Base-by-base conservation (phyloP, 2,797 vertebrate genomes). In the Gephyroberyx darwinii region DNA sequence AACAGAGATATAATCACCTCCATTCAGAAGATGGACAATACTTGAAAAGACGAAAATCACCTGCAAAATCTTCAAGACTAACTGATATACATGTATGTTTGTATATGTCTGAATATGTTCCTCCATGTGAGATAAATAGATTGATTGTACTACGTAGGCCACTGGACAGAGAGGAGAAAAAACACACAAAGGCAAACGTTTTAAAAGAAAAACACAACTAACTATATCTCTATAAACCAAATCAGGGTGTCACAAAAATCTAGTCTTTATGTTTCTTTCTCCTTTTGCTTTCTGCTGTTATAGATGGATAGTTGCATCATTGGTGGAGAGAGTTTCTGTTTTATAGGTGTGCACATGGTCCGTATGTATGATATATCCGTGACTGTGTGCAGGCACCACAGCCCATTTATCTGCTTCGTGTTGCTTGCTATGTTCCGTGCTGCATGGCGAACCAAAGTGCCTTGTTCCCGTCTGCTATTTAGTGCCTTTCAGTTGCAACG, bases 181-280 rank as follows among this genome's bases (percentile, higher is more conserved):
- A 79, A 61, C 91, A 93, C 1, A 86, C 87, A 74, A 77, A 87
- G 92, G 89, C 94, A 81, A 92, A 94, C 93, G 26, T 26, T 91
- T 91, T 84, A 86, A 92, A 93, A 93, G 82, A 77, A 87, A 77
- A 72, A 73, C 74, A 83, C 84, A 93, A 93, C 90, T 92, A 93
- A 90, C 90, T 92, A 92, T 92, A 93, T 90, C 94, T 95, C 94
- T 94, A 92, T 92, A 93, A 93, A 95, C 92, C 93, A 95, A 94
- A 96, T 94, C 94, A 95, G 94, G 93, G 94, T 94, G 94, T 95
- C 94, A 94, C 95, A 89, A 92, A 94, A 94, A 93, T 94, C 93
- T 91, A 95, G 94, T 93, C 93, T 95, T 86, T 94, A 88, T 93
- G 94, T 95, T 95, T 93, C 87, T 92, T 94, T 91, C 80, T 89